Evolutionary conservation across 53 echinoderm and acorn worm species (phyloP).

Genomic region (Echinarachnius parma): DNA sequence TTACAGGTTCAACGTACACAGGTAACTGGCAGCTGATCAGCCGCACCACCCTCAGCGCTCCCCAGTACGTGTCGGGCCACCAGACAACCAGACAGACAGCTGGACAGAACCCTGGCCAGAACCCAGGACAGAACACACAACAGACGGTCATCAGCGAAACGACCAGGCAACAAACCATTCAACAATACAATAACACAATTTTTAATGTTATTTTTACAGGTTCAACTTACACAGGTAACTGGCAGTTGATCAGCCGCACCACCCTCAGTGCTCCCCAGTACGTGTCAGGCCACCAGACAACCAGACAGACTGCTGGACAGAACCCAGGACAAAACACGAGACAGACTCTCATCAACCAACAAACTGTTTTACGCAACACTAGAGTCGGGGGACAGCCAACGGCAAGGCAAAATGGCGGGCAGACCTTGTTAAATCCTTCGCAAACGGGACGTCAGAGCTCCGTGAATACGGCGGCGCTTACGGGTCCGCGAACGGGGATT

Average conservation of each 20-base stretch:
- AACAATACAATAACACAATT: no score
- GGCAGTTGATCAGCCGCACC: slow-evolving; percentile 29
- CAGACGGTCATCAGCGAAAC: no score
- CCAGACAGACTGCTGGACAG: neutral
- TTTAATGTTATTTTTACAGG: no score
- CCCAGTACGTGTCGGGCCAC: slow-evolving; percentile 38
- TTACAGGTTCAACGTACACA: slow-evolving; percentile 22
- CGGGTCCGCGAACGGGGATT: slow-evolving; percentile 20
- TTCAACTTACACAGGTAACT: slow-evolving; percentile 35
- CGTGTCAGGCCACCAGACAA: slow-evolving; percentile 37
- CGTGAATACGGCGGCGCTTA: slow-evolving; percentile 16
- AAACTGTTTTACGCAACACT: slow-evolving; percentile 7
- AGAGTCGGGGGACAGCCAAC: slow-evolving; percentile 7
- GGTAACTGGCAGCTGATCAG: slow-evolving; percentile 46
- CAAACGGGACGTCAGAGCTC: neutral
- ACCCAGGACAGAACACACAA: no score
- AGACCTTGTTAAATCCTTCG: neutral
- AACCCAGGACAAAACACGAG: neutral
- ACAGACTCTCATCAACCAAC: slow-evolving; percentile 7
- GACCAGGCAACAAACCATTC: no score
- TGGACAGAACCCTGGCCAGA: no score
- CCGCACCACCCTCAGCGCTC: slow-evolving; percentile 31
- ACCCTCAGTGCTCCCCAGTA: slow-evolving; percentile 38
- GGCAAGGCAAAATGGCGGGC: neutral
- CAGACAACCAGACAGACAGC: slow-evolving; percentile 26